phyloP scores from a whole-genome alignment of 2,888 invertebrate species.

The Schizaphis graminum region DNA sequence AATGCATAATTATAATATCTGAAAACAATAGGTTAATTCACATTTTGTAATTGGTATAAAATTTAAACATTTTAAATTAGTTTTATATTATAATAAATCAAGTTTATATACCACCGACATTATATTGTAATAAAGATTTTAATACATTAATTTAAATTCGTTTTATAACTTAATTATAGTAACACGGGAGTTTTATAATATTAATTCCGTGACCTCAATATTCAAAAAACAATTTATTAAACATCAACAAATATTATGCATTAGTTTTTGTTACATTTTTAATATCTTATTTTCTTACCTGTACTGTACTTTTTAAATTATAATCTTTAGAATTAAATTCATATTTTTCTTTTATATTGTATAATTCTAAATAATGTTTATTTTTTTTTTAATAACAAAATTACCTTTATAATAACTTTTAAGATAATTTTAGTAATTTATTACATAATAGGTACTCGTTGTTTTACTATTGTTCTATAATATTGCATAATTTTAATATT shows the following conservation, averaged over 20 bases:
- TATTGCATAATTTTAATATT: slow-evolving; percentile 31
- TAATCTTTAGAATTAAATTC: slow-evolving; percentile 16
- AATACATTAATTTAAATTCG: slow-evolving; percentile 19
- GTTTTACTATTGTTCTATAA: slow-evolving; percentile 25
- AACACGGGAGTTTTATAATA: not conserved
- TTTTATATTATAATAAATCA: not conserved
- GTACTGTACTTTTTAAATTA: slow-evolving; percentile 26
- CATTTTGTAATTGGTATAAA: not conserved
- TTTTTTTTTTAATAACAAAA: slow-evolving; percentile 30
- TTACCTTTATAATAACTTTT: slow-evolving; percentile 19
- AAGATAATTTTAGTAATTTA: not conserved
- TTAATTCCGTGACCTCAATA: slow-evolving; percentile 11
- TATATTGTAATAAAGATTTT: not conserved
- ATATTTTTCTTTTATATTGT: slow-evolving; percentile 41
- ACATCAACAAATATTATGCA: slow-evolving; percentile 4
- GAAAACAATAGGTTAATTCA: not conserved
- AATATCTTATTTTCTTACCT: not conserved
- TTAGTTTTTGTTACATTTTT: slow-evolving; percentile 30
- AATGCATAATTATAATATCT: not conserved
- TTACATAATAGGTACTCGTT: slow-evolving; percentile 12
- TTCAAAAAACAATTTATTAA: not conserved
- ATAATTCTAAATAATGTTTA: not conserved
- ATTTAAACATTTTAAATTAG: not conserved
- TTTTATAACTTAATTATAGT: not conserved
- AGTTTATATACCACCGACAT: not conserved